phyloP scores from a whole-genome alignment of 2,113 vertebrate genomes.

The Myiozetetes cayanensis region DNA sequence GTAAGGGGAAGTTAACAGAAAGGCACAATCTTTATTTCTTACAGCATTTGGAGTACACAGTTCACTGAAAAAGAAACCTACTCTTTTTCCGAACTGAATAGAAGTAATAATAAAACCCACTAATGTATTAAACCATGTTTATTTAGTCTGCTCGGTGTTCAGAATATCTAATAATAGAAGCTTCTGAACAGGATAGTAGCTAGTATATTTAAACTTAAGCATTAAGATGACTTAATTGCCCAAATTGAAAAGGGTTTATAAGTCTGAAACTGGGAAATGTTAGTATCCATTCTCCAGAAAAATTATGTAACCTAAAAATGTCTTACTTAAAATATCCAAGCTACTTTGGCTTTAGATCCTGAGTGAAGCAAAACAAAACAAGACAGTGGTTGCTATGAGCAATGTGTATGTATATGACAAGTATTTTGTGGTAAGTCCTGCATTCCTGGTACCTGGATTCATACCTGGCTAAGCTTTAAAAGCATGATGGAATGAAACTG shows the following conservation, averaged over 20 bases:
- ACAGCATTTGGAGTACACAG: neutral
- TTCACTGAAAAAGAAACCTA: neutral
- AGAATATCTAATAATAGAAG: neutral
- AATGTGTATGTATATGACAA: neutral
- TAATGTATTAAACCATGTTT: neutral
- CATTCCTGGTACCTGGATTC: conserved; percentile 17
- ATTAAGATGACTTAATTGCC: neutral
- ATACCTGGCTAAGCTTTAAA: conserved; percentile 24
- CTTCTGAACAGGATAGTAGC: neutral
- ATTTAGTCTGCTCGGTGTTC: neutral
- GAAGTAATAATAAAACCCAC: neutral
- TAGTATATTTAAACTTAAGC: neutral
- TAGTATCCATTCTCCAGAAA: neutral
- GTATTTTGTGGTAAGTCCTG: neutral
- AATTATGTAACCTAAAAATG: neutral
- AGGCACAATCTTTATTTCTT: neutral
- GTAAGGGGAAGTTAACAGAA: neutral
- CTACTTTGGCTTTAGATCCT: neutral
- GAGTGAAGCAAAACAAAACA: conserved; percentile 6
- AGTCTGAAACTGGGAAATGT: neutral
- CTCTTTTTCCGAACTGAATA: neutral
- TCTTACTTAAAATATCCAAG: neutral
- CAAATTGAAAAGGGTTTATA: neutral
- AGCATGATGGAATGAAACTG: neutral
- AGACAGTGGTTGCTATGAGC: neutral